Evolutionary conservation across 2,888 invertebrate genomes (phyloP).

Genomic region (Thereva unica): DNA sequence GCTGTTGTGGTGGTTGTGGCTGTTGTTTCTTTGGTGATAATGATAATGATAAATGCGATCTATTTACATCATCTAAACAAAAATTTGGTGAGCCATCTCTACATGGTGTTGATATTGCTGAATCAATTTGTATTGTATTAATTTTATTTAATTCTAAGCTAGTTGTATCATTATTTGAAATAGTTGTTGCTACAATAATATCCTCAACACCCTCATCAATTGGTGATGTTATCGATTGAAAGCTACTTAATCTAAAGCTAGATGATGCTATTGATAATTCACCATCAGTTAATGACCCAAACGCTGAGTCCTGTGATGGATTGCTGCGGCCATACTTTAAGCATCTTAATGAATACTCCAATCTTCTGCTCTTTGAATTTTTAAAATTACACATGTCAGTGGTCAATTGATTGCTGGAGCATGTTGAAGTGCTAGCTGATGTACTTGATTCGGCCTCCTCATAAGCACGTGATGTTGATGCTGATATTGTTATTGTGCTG

Average conservation of each 20-base stretch:
- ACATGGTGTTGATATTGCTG: constrained; percentile 56
- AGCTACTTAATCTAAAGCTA: constrained; percentile 57
- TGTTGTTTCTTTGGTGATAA: constrained; percentile 55
- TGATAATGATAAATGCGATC: constrained; percentile 53
- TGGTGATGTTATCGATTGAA: constrained; percentile 58
- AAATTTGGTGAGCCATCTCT: constrained; percentile 55
- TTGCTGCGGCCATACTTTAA: constrained; percentile 58
- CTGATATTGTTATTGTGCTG: constrained; percentile 43
- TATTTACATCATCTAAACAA: constrained; percentile 23
- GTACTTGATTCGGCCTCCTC: constrained; percentile 32
- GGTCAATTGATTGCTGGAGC: constrained; percentile 54
- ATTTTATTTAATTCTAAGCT: constrained; percentile 10
- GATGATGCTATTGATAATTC: constrained; percentile 58
- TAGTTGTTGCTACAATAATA: constrained; percentile 46
- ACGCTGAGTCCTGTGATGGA: constrained; percentile 59
- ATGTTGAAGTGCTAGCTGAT: constrained; percentile 19
- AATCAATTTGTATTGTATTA: constrained; percentile 45
- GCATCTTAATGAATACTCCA: constrained; percentile 57
- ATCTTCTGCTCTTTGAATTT: constrained; percentile 57
- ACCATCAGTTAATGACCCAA: constrained; percentile 58
- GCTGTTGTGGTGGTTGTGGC: constrained; percentile 50
- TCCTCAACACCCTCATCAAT: constrained; percentile 59
- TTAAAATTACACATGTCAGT: constrained; percentile 57
- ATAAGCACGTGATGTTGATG: constrained; percentile 36
- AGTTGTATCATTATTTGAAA: constrained; percentile 5